These are phyloP conservation scores for Deilephila elpenor DNA, from an alignment of 2,888 invertebrate species.

Conservation along the genomic window DNA sequence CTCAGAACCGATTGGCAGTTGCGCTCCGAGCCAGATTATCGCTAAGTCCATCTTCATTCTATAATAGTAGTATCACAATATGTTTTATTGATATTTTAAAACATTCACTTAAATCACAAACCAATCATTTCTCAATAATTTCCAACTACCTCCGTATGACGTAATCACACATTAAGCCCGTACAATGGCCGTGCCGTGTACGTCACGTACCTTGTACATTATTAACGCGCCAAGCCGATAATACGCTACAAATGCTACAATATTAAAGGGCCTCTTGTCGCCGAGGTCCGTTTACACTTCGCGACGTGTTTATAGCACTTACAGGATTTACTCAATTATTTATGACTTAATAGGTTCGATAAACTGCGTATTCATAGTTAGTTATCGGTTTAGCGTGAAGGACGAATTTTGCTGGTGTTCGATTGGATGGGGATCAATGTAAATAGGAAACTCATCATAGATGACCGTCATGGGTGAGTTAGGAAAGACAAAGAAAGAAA, in stretches of 20 bases:
- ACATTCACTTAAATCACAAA: background rate
- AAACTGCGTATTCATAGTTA: too few species aligned
- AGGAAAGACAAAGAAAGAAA: too few species aligned
- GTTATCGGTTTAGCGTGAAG: too few species aligned
- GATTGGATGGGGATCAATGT: too few species aligned
- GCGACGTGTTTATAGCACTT: conserved; percentile 4
- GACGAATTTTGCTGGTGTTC: too few species aligned
- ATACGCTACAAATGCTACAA: conserved; percentile 20
- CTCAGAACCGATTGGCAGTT: too few species aligned
- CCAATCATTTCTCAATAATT: background rate
- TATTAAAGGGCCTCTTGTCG: conserved; percentile 16
- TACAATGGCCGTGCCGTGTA: background rate
- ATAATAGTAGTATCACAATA: too few species aligned
- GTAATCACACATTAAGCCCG: background rate
- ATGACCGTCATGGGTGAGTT: too few species aligned
- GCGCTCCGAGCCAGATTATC: too few species aligned
- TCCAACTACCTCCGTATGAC: background rate
- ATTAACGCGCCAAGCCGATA: conserved; percentile 21
- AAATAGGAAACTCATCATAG: too few species aligned
- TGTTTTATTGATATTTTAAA: background rate
- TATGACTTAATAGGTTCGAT: background rate
- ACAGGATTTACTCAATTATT: background rate
- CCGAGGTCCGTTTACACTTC: conserved; percentile 5
- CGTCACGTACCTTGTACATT: conserved; percentile 18
- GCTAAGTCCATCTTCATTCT: too few species aligned